These are phyloP conservation scores for Clepsis dumicolana DNA, from an alignment of 2,888 invertebrate genomes.

Conservation along the genomic window DNA sequence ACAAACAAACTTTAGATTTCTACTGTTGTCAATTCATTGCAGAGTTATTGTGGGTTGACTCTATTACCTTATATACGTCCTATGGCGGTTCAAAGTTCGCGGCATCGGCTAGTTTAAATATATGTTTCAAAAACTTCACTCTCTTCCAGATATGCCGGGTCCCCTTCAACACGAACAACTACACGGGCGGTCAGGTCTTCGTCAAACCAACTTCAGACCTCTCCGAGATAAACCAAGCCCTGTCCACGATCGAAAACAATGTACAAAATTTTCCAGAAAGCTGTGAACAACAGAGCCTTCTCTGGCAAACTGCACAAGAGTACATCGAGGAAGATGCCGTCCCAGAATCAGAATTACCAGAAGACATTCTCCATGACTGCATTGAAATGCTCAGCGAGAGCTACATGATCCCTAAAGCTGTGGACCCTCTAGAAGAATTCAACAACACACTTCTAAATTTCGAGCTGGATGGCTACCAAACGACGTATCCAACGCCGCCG, in stretches of 20 bases:
- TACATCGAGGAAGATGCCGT: constrained; percentile 56
- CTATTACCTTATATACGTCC: too few relatives aligned
- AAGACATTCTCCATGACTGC: constrained; percentile 51
- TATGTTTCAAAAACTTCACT: not conserved
- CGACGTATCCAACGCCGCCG: constrained; percentile 63
- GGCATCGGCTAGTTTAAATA: not conserved
- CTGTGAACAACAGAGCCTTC: constrained; percentile 58
- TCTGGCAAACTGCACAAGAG: constrained; percentile 62
- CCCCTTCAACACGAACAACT: constrained; percentile 59
- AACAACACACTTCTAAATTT: constrained; percentile 27
- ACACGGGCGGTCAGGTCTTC: constrained; percentile 72
- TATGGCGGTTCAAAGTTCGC: too few relatives aligned
- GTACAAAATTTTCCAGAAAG: constrained; percentile 59
- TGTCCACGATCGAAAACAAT: constrained; percentile 54
- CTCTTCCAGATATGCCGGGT: constrained; percentile 65
- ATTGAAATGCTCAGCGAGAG: constrained; percentile 45
- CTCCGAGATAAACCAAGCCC: constrained; percentile 59
- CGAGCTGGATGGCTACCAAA: constrained; percentile 22
- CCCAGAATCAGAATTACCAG: constrained; percentile 42
- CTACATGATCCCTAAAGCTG: constrained; percentile 1
- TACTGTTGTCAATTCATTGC: too few relatives aligned
- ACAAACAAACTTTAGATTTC: too few relatives aligned
- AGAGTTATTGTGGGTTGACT: too few relatives aligned
- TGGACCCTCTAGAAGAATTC: constrained; percentile 3
- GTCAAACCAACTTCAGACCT: constrained; percentile 59